A percentile compares a stretch with the other conserved stretches of the same genome.
Conservation (phyloP, 1,140 invertebrate genomes). For the Pristionchus pacificus region DNA sequence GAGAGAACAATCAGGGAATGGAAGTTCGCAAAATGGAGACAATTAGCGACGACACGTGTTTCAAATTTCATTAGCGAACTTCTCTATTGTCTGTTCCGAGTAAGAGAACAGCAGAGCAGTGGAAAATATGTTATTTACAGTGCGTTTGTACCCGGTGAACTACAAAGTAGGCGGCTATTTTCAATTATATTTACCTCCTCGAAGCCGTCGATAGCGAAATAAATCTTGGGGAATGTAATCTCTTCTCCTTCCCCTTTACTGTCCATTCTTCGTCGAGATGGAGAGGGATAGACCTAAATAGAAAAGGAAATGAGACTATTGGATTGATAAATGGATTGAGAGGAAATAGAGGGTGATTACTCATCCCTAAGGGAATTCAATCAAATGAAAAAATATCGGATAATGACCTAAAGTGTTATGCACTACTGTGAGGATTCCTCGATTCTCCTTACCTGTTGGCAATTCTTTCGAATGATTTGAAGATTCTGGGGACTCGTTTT, state of each 20-base stretch:
- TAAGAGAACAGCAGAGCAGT: no score
- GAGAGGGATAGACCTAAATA: constrained; percentile 86
- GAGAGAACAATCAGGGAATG: no score
- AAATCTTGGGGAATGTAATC: constrained; percentile 96
- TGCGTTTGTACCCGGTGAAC: no score
- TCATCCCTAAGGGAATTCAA: no score
- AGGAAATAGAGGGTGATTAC: constrained; percentile 15
- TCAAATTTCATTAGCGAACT: constrained; percentile 11
- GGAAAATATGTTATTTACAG: no score
- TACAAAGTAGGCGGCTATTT: not conserved
- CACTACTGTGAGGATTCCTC: no score
- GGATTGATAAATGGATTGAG: constrained; percentile 1
- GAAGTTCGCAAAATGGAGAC: constrained; percentile 3
- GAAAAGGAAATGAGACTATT: no score
- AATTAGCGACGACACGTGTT: constrained; percentile 11
- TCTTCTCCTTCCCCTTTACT: constrained; percentile 95
- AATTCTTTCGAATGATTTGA: constrained; percentile 85
- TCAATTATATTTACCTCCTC: constrained; percentile 72
- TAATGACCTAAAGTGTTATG: no score
- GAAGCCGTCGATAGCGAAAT: constrained; percentile 98
- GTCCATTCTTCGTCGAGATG: constrained; percentile 90
- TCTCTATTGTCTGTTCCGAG: no score
- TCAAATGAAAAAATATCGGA: no score
- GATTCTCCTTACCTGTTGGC: constrained; percentile 66
- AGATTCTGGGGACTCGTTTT: constrained; percentile 92